Conservation (phyloP, 2,888 invertebrate genomes). For the Ganaspis brasiliensis region DNA sequence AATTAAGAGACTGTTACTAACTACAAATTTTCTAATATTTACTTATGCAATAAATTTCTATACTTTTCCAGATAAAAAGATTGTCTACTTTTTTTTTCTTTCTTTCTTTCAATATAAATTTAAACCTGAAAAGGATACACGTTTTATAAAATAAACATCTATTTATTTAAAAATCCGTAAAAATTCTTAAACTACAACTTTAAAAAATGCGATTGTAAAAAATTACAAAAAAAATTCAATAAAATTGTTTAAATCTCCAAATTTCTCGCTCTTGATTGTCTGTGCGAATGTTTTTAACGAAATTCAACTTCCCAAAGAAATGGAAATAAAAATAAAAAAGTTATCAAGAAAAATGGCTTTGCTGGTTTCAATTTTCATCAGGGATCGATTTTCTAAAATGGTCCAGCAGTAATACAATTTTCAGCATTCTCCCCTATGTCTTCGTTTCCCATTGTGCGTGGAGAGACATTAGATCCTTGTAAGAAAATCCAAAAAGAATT, state of each 20-base stretch:
- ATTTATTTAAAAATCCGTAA: no score
- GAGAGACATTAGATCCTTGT: slow-evolving; percentile 34
- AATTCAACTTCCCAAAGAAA: not conserved
- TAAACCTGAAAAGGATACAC: no score
- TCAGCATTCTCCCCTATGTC: slow-evolving; percentile 20
- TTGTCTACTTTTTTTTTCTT: no score
- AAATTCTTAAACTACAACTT: no score
- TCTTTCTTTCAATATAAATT: no score
- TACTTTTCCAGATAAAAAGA: no score
- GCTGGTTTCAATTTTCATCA: slow-evolving; percentile 7
- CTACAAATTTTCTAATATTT: no score
- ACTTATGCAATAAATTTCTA: no score
- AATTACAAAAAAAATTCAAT: not conserved
- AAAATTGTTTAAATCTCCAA: not conserved
- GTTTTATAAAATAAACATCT: no score
- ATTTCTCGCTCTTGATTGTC: slow-evolving; percentile 36
- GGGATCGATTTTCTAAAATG: slow-evolving; percentile 16
- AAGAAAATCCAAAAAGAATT: slow-evolving; percentile 18
- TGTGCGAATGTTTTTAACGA: not conserved
- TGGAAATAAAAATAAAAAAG: not conserved
- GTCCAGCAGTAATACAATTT: not conserved
- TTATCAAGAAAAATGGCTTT: no score
- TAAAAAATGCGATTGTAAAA: no score
- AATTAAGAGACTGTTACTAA: no score
- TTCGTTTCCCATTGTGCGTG: slow-evolving; percentile 35